Base-by-base conservation (phyloP, 23 tunicate genomes). In the Phallusia fumigata region DNA sequence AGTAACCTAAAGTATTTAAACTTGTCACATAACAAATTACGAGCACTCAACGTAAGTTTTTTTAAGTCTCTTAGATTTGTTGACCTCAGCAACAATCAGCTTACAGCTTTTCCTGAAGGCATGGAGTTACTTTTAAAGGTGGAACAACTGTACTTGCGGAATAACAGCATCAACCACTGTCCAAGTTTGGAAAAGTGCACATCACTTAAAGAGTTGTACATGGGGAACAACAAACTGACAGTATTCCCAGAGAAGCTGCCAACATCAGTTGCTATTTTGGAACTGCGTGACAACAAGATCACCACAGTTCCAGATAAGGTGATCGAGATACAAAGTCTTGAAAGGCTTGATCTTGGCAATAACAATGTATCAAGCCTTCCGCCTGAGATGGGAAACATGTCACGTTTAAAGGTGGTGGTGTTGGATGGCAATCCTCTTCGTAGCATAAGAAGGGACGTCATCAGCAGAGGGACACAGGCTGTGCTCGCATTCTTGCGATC, bases 361-460 rank as follows among this genome's bases (percentile, higher is more conserved):
- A 94, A 94, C 50, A 79, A 94, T 73, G 58, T 94, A 15, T 83
- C 94, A 36, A 83, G 79, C n/a, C 73, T 94, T 33, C 88, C 94
- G 31, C 90, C 98, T 11, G 86, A 78, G 33, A 78, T 94, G 34
- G 91, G 98, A 0, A 50, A 65, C 22, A 89, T 94, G 94, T 58
- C 40, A 0, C 49, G 53, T 50, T 35, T 94, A 11, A 94, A 89
- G 64, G 90, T 82, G 26, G 35, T 94, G 12, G 86, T 69, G 32
- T 69, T 94, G 6, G 90, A 85, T 74, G 98, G 98, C 18, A 94
- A 94, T 79, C 98, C 98, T 30, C 79, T 94, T 65, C 69, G 89
- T 35, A 83, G 85, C 36, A 89, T 94, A 10, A 49, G 98, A 74
- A 82, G 98, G 30, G 93, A 94, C 74, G 75, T 94, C 19, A 83